Conservation (phyloP, 1,140 invertebrate genomes). For the Sminthurinus signatus region DNA sequence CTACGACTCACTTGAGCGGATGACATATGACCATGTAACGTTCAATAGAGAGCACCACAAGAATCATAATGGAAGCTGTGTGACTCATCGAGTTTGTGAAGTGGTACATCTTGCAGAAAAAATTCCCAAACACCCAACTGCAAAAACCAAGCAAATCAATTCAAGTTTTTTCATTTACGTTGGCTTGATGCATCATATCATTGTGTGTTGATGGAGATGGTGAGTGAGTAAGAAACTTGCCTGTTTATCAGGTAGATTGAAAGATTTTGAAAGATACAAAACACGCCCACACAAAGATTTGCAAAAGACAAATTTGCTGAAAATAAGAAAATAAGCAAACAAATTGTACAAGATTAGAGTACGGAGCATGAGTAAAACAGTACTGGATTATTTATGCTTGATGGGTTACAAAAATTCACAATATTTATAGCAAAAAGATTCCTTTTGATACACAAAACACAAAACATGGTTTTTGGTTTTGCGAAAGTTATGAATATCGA, state of each 20-base stretch:
- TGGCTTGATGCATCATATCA: not conserved
- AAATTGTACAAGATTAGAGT: too few relatives aligned
- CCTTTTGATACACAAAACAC: too few relatives aligned
- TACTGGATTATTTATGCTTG: too few relatives aligned
- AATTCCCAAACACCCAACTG: constrained; percentile 71
- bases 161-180: not conserved
- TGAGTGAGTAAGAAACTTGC: not conserved
- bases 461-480: too few relatives aligned
- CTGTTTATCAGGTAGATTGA: constrained; percentile 54
- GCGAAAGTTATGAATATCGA: too few relatives aligned
- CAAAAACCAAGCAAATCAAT: not conserved
- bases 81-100: constrained; percentile 72
- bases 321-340: too few relatives aligned
- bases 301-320: constrained; percentile 70
- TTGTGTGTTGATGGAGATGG: not conserved
- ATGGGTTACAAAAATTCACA: too few relatives aligned
- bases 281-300: constrained; percentile 74
- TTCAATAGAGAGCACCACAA: constrained; percentile 74
- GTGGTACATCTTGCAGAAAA: constrained; percentile 76
- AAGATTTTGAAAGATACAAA: constrained; percentile 66
- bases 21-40: constrained; percentile 74
- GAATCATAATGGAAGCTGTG: constrained; percentile 71
- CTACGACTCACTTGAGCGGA: too few relatives aligned
- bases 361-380: too few relatives aligned
- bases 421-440: too few relatives aligned